phyloP scores from a whole-genome alignment of 2,113 vertebrate genomes.

The Myiagra hebetior region DNA sequence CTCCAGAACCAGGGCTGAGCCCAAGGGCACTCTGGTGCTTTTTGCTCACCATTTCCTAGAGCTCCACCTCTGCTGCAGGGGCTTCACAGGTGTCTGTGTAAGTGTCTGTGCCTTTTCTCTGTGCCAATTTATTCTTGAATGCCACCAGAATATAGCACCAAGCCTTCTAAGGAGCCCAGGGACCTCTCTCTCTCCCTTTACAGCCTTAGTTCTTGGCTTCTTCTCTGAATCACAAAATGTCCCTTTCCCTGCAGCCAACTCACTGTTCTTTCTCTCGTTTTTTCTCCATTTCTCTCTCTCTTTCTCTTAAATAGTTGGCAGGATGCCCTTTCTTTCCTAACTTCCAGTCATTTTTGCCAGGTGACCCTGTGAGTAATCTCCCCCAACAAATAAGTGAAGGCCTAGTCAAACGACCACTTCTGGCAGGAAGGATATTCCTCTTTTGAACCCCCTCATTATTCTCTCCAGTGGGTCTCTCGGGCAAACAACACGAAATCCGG shows the following conservation, averaged over 20 bases:
- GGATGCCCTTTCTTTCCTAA: constrained; percentile 57
- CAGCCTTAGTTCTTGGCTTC: constrained; percentile 25
- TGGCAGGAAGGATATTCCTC: neutral
- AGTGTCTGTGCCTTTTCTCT: neutral
- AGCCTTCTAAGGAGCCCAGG: neutral
- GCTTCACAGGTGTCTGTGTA: neutral
- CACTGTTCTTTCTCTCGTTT: constrained; percentile 1
- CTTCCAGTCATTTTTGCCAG: constrained; percentile 60
- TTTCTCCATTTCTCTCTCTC: constrained; percentile 19
- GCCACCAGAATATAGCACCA: neutral
- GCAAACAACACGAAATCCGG: neutral
- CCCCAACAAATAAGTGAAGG: constrained; percentile 35
- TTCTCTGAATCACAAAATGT: constrained; percentile 28
- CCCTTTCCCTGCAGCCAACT: constrained; percentile 43
- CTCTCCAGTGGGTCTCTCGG: neutral
- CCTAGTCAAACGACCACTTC: constrained; percentile 8
- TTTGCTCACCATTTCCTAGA: neutral
- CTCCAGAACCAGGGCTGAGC: neutral
- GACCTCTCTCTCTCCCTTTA: neutral
- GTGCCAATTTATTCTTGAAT: neutral
- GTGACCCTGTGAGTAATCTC: constrained; percentile 49
- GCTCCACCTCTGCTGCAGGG: neutral
- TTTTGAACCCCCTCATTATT: constrained; percentile 19
- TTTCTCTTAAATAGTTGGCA: constrained; percentile 46
- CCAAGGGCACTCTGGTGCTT: neutral